Conservation (phyloP, 2,113 vertebrate species). For the Ranitomeya variabilis region DNA sequence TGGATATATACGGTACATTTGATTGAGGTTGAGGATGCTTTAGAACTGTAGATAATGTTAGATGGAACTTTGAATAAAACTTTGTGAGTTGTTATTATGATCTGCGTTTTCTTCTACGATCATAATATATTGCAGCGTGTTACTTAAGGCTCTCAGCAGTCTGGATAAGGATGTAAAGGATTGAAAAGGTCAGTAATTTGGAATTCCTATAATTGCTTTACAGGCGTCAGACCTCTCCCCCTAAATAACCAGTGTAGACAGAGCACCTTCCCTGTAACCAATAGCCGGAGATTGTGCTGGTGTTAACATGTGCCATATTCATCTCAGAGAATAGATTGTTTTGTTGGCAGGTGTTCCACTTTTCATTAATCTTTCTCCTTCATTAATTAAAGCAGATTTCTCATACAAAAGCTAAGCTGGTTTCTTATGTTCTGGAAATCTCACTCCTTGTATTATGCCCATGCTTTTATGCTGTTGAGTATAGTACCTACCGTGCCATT, state of each 20-base stretch:
- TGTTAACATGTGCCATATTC: constrained; percentile 25
- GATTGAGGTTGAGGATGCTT: neutral
- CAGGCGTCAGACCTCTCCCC: constrained; percentile 16
- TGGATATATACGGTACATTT: neutral
- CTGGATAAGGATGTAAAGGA: constrained; percentile 17
- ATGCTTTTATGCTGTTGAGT: neutral
- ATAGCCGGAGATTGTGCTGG: neutral
- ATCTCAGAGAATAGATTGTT: constrained; percentile 38
- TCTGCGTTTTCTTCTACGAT: neutral
- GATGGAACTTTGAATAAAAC: neutral
- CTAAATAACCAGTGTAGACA: neutral
- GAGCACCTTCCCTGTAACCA: constrained; percentile 13
- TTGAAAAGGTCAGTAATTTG: constrained; percentile 11
- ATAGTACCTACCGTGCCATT: constrained; percentile 29
- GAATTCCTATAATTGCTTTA: constrained; percentile 30
- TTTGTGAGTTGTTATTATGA: neutral
- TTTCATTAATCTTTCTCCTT: constrained; percentile 41
- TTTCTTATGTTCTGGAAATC: constrained; percentile 21
- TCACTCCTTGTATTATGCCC: neutral
- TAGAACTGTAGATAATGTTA: neutral
- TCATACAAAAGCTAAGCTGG: constrained; percentile 15
- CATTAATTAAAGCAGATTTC: constrained; percentile 42
- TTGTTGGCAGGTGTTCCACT: constrained; percentile 46
- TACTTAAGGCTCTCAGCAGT: constrained; percentile 1
- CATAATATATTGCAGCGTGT: constrained; percentile 30